Evolutionary conservation across 2,113 vertebrate genomes (phyloP), one percentile per base, ranked within the genome.

Genomic region (Hymenochirus boettgeri): DNA sequence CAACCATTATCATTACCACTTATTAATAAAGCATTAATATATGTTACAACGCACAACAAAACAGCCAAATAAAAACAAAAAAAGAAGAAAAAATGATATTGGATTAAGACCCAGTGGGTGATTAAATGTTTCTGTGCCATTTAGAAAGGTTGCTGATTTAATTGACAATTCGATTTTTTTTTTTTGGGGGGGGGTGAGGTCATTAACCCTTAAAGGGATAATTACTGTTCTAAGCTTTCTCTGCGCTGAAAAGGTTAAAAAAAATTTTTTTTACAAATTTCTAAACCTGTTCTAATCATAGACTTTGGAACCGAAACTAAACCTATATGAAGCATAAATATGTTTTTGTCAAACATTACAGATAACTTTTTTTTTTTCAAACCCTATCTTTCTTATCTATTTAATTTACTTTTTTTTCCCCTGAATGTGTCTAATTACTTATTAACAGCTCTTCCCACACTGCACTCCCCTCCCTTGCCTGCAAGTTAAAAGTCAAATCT

Each of bases 401-500:
- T 67, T 67, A 47, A 51, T 67, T 65, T 65, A 57, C 39, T 56
- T 65, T 64, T 54, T 55, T 55, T 57, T 54, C 23, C 51, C 26
- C 29, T 67, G 64, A 67, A 67, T 67, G 54, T 18, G 13, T 47
- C 55, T 67, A 67, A 67, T 67, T 67, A 67, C 64, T 67, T 67
- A 67, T 67, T 67, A 67, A 67, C 64, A 67, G 55, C 64, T 58
- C 46, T 52, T 48, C 64, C 56, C 46, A 11, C 45, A 47, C 64
- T 27, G 54, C 63, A n/a, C 52, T 21, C 62, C 31, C 31, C 22
- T 27, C 8, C 31, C 26, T 42, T 7, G 53, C 62, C 53, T 65
- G 54, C 3, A 45, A 66, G 63, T 66, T 66, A 66, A 65, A 65
- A 66, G 63, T 66, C 63, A 66, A 66, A 66, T 66, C 63, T 66